phyloP scores from a whole-genome alignment of 2,888 invertebrate species.

The Sussaba pulchella region DNA sequence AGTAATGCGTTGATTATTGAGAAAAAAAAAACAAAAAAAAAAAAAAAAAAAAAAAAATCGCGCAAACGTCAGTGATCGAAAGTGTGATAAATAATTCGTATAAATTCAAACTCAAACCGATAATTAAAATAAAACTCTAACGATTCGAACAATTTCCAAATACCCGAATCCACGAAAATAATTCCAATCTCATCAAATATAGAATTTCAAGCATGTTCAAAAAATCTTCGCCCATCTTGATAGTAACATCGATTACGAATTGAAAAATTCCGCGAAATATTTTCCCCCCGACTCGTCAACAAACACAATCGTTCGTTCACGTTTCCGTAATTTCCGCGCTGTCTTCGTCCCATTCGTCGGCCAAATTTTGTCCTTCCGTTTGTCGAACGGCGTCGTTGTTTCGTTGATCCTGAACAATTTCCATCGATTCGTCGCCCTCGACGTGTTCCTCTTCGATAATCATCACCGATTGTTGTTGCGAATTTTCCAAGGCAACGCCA shows the following conservation, averaged over 20 bases:
- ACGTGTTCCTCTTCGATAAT: conserved; percentile 80
- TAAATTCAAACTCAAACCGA: too few relatives aligned
- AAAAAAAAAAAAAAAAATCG: too few relatives aligned
- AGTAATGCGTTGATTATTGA: too few relatives aligned
- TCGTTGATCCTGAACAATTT: conserved; percentile 39
- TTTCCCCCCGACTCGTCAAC: neutral
- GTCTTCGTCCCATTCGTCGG: conserved; percentile 79
- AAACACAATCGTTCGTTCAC: conserved; percentile 52
- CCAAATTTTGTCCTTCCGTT: conserved; percentile 69
- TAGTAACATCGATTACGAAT: neutral
- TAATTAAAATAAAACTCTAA: too few relatives aligned
- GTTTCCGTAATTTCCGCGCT: conserved; percentile 70
- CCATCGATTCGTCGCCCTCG: conserved; percentile 71
- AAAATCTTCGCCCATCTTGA: neutral
- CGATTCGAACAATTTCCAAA: too few relatives aligned
- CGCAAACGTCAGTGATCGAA: too few relatives aligned
- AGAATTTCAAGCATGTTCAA: too few relatives aligned
- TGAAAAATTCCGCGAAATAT: neutral
- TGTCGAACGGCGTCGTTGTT: conserved; percentile 42
- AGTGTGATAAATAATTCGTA: too few relatives aligned
- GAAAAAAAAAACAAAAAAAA: too few relatives aligned
- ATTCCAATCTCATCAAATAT: too few relatives aligned
- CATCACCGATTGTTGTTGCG: conserved; percentile 79
- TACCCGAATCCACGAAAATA: neutral
- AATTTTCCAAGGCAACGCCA: conserved; percentile 69